These are phyloP conservation scores for Endomychus coccineus DNA, from an alignment of 2,888 invertebrate species.

Conservation along the genomic window DNA sequence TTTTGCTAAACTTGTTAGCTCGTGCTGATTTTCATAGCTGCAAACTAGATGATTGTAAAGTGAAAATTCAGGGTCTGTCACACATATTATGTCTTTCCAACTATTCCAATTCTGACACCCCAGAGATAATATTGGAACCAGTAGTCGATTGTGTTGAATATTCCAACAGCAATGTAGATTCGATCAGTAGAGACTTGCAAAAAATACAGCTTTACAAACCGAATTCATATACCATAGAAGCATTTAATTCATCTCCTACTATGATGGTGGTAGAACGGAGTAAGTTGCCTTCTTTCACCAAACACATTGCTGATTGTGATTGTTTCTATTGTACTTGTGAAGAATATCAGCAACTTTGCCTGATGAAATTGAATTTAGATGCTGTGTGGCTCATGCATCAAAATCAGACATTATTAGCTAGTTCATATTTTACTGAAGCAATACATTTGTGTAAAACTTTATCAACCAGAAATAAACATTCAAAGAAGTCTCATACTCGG, in stretches of 20 bases:
- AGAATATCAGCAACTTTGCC: constrained; percentile 5
- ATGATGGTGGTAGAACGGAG: constrained; percentile 5
- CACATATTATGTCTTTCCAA: constrained; percentile 5
- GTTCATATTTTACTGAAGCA: constrained; percentile 9
- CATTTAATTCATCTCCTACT: constrained; percentile 2
- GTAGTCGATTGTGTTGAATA: neutral
- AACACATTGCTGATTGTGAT: constrained; percentile 4
- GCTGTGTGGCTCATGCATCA: constrained; percentile 13
- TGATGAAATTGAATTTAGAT: constrained; percentile 10
- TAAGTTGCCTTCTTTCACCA: constrained; percentile 7
- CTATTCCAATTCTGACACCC: neutral
- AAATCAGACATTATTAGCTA: constrained; percentile 5
- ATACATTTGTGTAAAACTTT: constrained; percentile 8
- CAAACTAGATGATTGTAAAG: constrained; percentile 8
- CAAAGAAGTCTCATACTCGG: no score
- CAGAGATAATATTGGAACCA: neutral
- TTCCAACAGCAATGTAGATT: constrained; percentile 1
- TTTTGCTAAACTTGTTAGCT: constrained; percentile 7
- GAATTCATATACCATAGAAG: neutral
- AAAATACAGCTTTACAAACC: constrained; percentile 12
- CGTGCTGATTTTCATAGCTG: constrained; percentile 13
- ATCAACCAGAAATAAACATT: neutral
- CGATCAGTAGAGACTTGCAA: constrained; percentile 8
- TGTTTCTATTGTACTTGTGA: constrained; percentile 12
- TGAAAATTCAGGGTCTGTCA: constrained; percentile 13